Base-by-base conservation (phyloP, 2,797 vertebrate genomes). In the Muscicapa comitata region DNA sequence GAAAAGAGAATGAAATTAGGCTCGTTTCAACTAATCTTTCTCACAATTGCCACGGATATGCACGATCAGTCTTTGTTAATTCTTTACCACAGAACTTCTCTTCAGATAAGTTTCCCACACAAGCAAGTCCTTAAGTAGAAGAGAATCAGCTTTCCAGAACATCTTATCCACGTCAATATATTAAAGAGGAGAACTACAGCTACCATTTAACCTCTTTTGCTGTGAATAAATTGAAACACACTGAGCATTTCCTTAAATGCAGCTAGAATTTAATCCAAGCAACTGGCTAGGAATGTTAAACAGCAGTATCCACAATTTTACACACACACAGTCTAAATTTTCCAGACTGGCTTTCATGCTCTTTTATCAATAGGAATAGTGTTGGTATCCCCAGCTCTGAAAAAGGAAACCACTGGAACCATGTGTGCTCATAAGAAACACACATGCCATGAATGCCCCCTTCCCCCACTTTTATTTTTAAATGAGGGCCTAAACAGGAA, bases 191-290 rank as follows among this genome's bases (percentile, higher is more conserved):
- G 31, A 90, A 53, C 55, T 74, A 77, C 43, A 75, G 47, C 15
- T 54, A 61, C 73, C 62, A 23, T 74, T 88, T 79, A 81, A 86
- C 58, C 20, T 70, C 51, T 78, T 72, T 43, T n/a, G 13, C 35
- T 48, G 12, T 33, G 55, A 50, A 25, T 72, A 42, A 91, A 76
- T 13, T 58, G 73, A 81, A 65, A 75, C 17, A 78, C 17, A 43
- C 6, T 38, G 58, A 90, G 29, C 33, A 76, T 59, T 53, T 73
- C 11, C 51, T 84, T 90, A 66, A 74, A 85, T 3, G 2, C 38
- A 87, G 74, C 24, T 70, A 57, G 84, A 81, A 76, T 29, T 74
- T 66, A 95, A 88, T 57, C 48, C 92, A 85, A 31, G 29, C 40
- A 38, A 53, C 29, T 23, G 13, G 19, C 57, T 40, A 77, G 28